Evolutionary conservation across 2,113 vertebrate species (phyloP).

Genomic region (Amblyopsis rosae): DNA sequence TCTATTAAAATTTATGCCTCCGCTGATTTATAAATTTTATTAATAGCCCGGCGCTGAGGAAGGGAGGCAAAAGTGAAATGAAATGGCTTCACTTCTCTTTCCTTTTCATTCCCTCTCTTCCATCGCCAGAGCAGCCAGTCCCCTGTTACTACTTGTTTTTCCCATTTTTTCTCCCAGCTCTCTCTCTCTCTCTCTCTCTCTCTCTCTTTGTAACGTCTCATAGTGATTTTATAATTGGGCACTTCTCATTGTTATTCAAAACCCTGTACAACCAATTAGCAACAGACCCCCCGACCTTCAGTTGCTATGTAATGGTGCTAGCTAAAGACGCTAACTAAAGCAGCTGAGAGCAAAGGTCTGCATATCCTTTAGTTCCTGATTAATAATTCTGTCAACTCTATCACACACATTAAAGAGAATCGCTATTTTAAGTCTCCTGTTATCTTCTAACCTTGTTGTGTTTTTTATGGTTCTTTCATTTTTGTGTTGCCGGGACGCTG

Average conservation of each 20-base stretch:
- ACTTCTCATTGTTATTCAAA: constrained; percentile 76
- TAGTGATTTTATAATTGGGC: constrained; percentile 81
- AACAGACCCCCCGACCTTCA: constrained; percentile 75
- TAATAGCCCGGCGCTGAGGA: constrained; percentile 72
- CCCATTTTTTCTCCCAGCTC: constrained; percentile 36
- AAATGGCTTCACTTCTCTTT: constrained; percentile 53
- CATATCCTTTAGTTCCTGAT: constrained; percentile 85
- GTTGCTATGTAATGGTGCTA: constrained; percentile 65
- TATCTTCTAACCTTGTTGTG: constrained; percentile 25
- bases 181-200: constrained; percentile 8
- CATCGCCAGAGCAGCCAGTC: constrained; percentile 31
- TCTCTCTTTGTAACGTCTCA: constrained; percentile 46
- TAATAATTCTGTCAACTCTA: constrained; percentile 89
- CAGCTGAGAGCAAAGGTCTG: constrained; percentile 81
- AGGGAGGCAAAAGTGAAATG: constrained; percentile 54
- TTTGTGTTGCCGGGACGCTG: constrained; percentile 75
- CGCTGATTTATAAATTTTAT: constrained; percentile 83
- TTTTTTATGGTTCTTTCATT: constrained; percentile 65
- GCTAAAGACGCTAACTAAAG: constrained; percentile 74
- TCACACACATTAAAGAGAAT: constrained; percentile 88
- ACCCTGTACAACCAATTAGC: constrained; percentile 84
- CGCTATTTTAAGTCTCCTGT: constrained; percentile 76
- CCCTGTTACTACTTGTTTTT: constrained; percentile 28
- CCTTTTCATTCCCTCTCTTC: constrained; percentile 47
- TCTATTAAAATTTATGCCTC: constrained; percentile 83